Conservation (phyloP, 2,113 vertebrate species). For the Burhinus oedicnemus region DNA sequence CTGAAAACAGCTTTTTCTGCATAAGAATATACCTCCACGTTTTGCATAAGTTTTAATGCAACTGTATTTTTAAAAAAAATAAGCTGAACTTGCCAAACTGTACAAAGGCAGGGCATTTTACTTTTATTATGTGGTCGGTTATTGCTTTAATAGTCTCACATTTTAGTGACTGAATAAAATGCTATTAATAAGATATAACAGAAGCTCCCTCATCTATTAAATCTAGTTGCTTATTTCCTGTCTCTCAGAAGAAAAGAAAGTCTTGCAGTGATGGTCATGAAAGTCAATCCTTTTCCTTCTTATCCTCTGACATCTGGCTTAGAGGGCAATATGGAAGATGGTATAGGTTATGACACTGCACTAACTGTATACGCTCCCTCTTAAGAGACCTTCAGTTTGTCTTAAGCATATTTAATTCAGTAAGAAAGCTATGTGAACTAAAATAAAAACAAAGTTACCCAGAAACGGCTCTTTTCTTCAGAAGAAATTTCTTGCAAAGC, state of each 20-base stretch:
- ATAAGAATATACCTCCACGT: neutral
- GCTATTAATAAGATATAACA: neutral
- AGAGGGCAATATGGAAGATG: neutral
- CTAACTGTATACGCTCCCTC: neutral
- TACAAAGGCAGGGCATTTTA: neutral
- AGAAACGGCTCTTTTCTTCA: neutral
- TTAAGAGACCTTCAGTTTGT: neutral
- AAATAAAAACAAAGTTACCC: neutral
- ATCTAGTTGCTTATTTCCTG: neutral
- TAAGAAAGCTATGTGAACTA: neutral
- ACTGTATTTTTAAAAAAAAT: neutral
- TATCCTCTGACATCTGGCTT: neutral
- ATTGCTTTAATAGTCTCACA: neutral
- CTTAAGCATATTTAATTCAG: neutral
- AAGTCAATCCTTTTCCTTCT: neutral
- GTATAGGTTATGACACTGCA: neutral
- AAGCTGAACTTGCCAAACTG: neutral
- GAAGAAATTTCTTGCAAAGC: neutral
- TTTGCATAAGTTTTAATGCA: neutral
- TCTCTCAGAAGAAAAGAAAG: neutral
- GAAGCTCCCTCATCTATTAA: neutral
- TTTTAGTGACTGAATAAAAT: neutral
- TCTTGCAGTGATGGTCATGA: neutral
- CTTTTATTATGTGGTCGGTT: neutral
- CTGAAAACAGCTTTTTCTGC: neutral